Conservation (phyloP, 2,113 vertebrate genomes). For the Maccullochella peelii region DNA sequence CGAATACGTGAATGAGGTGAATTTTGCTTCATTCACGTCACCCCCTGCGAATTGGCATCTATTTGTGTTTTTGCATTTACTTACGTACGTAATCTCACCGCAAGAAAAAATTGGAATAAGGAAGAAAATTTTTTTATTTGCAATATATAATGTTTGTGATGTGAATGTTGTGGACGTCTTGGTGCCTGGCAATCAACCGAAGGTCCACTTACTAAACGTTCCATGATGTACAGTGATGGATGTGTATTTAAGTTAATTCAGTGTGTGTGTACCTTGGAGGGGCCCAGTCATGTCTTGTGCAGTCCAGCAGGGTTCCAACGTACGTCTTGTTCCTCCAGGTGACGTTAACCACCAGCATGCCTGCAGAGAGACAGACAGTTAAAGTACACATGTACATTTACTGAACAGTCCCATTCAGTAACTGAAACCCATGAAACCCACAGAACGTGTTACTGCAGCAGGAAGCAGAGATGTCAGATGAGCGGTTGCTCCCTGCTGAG, state of each 20-base stretch:
- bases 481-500: neutral
- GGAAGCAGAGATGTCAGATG: neutral
- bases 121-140: too few species aligned
- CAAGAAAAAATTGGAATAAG: too few species aligned
- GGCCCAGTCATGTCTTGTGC: slow-evolving; percentile 95
- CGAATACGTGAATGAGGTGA: too few species aligned
- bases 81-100: too few species aligned
- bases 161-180: too few species aligned
- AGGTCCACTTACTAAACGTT: neutral
- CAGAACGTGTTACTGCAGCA: neutral
- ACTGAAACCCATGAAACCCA: neutral
- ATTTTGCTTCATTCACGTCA: too few species aligned
- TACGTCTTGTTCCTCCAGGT: slow-evolving; percentile 98
- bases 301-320: slow-evolving; percentile 93
- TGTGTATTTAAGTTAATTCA: neutral
- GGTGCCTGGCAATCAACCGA: too few species aligned
- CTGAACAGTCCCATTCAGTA: too few species aligned
- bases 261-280: slow-evolving; percentile 88
- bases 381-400: neutral
- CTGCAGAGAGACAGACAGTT: slow-evolving; percentile 69
- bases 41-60: too few species aligned
- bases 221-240: too few species aligned
- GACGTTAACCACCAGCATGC: slow-evolving; percentile 96
- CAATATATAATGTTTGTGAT: too few species aligned
- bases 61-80: too few species aligned